A percentile compares a stretch with the other conserved stretches of the same genome.
These are phyloP conservation scores for Hybognathus amarus DNA, from an alignment of 2,797 vertebrate species.

Conservation along the genomic window DNA sequence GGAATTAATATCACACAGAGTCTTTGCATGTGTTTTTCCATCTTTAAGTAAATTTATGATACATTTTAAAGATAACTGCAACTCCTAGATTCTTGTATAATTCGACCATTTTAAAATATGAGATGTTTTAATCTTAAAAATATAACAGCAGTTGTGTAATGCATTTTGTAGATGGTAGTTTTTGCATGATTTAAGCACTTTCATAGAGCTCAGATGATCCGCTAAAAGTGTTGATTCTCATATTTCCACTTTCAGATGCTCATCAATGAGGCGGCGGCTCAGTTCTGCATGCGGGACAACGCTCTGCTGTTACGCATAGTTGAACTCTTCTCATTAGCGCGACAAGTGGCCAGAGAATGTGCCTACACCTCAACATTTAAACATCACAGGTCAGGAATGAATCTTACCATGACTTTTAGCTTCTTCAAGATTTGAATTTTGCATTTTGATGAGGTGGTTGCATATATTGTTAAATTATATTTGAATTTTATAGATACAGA, in stretches of 20 bases:
- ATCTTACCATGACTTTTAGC: neutral
- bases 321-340: slow-evolving; percentile 93
- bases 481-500: neutral
- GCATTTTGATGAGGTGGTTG: neutral
- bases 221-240: neutral
- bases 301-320: slow-evolving; percentile 91
- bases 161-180: neutral
- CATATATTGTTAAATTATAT: neutral
- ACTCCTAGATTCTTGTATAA: neutral
- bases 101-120: neutral
- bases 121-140: neutral
- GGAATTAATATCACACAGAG: neutral
- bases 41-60: neutral
- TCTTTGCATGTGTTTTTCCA: neutral
- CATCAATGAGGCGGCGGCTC: slow-evolving; percentile 96
- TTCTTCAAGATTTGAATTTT: neutral
- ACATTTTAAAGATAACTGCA: neutral
- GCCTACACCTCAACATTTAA: slow-evolving; percentile 93
- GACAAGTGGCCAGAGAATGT: slow-evolving; percentile 94
- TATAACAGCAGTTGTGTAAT: neutral
- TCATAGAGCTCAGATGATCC: neutral
- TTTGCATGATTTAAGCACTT: neutral
- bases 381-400: slow-evolving; percentile 84
- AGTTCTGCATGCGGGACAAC: slow-evolving; percentile 95
- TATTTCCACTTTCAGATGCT: slow-evolving; percentile 81